phyloP scores from a whole-genome alignment of 2,797 vertebrate species.

The Antrozous pallidus region DNA sequence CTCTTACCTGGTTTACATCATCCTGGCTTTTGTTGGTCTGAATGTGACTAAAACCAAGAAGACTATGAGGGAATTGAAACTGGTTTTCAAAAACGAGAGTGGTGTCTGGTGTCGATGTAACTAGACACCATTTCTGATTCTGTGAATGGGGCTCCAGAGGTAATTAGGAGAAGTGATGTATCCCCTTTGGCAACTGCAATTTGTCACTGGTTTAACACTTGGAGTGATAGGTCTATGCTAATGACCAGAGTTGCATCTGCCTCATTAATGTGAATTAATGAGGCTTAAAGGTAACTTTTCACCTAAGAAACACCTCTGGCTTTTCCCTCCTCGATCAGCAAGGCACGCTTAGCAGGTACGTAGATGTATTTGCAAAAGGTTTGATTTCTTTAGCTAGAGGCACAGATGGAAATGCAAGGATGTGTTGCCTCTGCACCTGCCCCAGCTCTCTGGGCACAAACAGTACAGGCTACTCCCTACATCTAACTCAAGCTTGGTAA shows the following conservation, averaged over 20 bases:
- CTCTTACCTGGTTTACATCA: neutral
- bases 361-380: neutral
- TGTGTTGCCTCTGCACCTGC: neutral
- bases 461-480: rapidly evolving
- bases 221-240: neutral
- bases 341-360: neutral
- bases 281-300: neutral
- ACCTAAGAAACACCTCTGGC: neutral
- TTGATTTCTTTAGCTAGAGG: neutral
- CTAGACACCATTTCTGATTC: neutral
- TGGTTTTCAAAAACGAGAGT: neutral
- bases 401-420: neutral
- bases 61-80: neutral
- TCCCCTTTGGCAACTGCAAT: neutral
- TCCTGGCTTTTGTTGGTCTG: neutral
- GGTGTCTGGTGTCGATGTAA: rapidly evolving
- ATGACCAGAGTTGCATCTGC: neutral
- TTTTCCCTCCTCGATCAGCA: neutral
- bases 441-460: neutral
- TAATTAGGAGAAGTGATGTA: neutral
- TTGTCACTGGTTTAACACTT: neutral
- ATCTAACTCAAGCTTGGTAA: neutral
- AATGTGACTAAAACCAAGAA: neutral
- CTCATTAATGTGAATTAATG: neutral
- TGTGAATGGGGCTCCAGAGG: neutral